phyloP scores from a whole-genome alignment of 2,797 vertebrate genomes.

The Myotis pilosus region DNA sequence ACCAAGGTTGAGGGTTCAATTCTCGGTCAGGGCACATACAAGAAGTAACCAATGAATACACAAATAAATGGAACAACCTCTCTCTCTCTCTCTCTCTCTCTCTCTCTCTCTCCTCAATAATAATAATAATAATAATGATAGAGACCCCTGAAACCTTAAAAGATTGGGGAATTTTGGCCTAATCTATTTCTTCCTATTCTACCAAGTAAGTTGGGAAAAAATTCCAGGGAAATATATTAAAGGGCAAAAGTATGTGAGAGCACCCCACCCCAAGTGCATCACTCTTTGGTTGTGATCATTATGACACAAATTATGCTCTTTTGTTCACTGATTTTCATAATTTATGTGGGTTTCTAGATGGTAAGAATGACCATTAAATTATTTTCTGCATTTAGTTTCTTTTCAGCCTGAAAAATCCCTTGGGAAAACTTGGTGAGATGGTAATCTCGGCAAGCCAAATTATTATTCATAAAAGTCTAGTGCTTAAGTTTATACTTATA shows the following conservation, averaged over 20 bases:
- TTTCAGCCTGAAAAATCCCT: background rate
- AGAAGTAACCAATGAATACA: background rate
- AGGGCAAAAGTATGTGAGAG: background rate
- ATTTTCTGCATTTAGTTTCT: conserved; percentile 32
- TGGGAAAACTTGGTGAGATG: background rate
- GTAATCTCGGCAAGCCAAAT: background rate
- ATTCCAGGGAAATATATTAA: background rate
- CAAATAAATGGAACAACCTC: background rate
- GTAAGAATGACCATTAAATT: background rate
- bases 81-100: no score
- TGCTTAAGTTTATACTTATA: background rate
- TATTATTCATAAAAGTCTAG: background rate
- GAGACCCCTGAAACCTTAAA: background rate
- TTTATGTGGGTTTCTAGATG: background rate
- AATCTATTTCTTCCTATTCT: background rate
- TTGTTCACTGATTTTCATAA: background rate
- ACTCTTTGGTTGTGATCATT: background rate
- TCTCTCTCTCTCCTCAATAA: background rate
- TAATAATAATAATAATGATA: background rate
- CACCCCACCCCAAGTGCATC: background rate
- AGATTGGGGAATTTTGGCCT: background rate
- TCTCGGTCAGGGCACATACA: background rate
- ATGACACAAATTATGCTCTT: background rate
- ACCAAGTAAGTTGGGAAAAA: background rate
- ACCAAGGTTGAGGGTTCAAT: background rate